Base-by-base conservation (phyloP, 1,140 invertebrate species). In the Kradibia gibbosae region DNA sequence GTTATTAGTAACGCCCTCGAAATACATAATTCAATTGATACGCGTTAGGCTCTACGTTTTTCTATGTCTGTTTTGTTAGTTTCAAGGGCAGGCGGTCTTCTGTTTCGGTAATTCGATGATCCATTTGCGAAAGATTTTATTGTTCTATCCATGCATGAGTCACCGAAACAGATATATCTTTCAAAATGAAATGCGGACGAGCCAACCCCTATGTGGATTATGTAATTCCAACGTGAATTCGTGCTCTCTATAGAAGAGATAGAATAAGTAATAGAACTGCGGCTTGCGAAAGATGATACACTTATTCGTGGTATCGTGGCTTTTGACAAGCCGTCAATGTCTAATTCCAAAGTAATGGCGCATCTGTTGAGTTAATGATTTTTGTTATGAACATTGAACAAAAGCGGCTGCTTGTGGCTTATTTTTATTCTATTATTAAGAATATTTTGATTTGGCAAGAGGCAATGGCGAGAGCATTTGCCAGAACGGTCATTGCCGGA, bases 201-300 rank as follows among this genome's bases (percentile, higher is more conserved):
- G 17, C 17, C 34, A n/a, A 67, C 50, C 62, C 28, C 28, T 67
- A 78, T 15, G 31, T 7, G 75, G 60, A 67, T 67, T 78, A 65
- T 36, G 60, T 78, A 67, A 78, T 78, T 76, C 28, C 57, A 76
- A 76, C 55, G 28, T 67, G 28, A 78, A 67, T 78, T 77, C n/a
- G 50, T 20, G 36, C 15, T 76, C 39, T 78, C 62, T 78, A 50
- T 78, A n/a, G 62, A 65, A 48, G 11, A 70, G 28, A 80, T 80
- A 50, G 42, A 60, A 72, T 57, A 34, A 62, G 78, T 73, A 80
- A 80, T 73, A 39, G 70, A 73, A 80, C 53, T 42, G 39, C 13
- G 11, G 25, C 39, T 34, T 34, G 42, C 48, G 78, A 28, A 80
- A 80, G 71, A 60, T 60, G 78, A 80, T 80, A 72, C 55, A n/a